phyloP scores from a whole-genome alignment of 2,797 vertebrate species.

The Octomys mimax region DNA sequence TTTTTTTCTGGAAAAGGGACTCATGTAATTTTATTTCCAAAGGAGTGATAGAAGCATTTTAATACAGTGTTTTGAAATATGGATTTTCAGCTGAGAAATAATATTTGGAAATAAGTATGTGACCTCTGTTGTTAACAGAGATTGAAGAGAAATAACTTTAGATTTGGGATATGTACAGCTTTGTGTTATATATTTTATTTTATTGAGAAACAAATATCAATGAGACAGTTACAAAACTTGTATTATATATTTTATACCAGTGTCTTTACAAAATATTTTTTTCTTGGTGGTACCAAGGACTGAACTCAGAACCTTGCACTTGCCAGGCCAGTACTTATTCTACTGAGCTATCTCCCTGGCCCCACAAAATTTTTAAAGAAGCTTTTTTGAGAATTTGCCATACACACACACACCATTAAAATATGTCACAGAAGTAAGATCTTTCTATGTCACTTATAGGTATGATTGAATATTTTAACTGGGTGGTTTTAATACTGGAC shows the following conservation, averaged over 20 bases:
- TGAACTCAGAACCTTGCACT: too few relatives aligned
- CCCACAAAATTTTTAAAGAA: background rate
- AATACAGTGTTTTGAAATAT: background rate
- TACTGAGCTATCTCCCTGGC: too few relatives aligned
- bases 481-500: slow-evolving; percentile 6
- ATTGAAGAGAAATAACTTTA: background rate
- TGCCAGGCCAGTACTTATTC: too few relatives aligned
- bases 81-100: slow-evolving; percentile 5
- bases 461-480: slow-evolving; percentile 17
- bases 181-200: background rate
- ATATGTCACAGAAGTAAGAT: background rate
- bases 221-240: too few relatives aligned
- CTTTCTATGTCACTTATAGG: background rate
- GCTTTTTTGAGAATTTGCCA: background rate
- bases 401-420: background rate
- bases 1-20: background rate
- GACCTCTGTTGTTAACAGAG: background rate
- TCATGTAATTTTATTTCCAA: background rate
- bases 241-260: background rate
- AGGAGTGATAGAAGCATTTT: background rate
- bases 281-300: too few relatives aligned
- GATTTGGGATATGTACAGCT: background rate
- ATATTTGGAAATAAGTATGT: background rate
- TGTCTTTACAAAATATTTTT: background rate
- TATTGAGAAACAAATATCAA: too few relatives aligned